Conservation (phyloP, 2,113 vertebrate genomes). For the Crotalus helleri region DNA sequence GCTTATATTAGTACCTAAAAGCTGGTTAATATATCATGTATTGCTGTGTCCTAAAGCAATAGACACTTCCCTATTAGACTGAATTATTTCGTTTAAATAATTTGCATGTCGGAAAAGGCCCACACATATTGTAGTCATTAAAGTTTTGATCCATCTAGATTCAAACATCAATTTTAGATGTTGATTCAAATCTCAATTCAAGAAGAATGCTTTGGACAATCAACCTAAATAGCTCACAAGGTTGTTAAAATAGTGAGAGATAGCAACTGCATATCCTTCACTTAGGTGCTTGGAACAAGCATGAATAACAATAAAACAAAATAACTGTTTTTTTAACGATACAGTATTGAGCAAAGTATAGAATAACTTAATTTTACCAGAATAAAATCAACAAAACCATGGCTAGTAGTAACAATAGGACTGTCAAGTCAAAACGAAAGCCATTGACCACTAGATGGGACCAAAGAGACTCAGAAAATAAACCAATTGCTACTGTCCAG, state of each 20-base stretch:
- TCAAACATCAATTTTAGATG: not conserved
- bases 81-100: not conserved
- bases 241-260: not conserved
- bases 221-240: not conserved
- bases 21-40: not conserved
- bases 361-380: not conserved
- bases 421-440: not conserved
- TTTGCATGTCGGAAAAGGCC: not conserved
- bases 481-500: not conserved
- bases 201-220: not conserved
- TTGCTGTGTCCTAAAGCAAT: not conserved
- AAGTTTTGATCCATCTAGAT: not conserved
- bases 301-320: not conserved
- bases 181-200: not conserved
- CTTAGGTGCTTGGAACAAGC: not conserved
- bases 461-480: not conserved
- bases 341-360: not conserved
- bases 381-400: not conserved
- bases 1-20: not conserved
- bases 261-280: not conserved
- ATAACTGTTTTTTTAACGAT: not conserved
- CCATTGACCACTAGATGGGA: not conserved
- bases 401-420: not conserved
- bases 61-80: too few species aligned
- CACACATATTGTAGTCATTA: not conserved